phyloP scores from a whole-genome alignment of 2,797 vertebrate genomes.

The Diplodus puntazzo region DNA sequence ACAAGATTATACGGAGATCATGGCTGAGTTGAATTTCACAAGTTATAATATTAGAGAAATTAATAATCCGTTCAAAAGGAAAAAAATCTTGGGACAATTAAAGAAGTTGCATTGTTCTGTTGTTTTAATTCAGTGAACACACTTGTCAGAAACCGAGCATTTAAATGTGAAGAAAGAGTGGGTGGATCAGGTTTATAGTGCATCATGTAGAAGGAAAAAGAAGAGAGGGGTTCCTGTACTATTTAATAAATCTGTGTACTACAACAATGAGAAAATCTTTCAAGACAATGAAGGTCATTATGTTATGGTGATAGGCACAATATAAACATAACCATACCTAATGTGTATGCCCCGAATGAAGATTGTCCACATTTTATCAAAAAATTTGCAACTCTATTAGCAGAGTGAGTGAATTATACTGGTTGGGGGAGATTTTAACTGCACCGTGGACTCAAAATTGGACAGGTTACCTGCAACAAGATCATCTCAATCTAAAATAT shows the following conservation, averaged over 20 bases:
- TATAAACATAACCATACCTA: neutral
- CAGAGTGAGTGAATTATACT: neutral
- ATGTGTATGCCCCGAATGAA: conserved; percentile 7
- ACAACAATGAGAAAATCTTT: neutral
- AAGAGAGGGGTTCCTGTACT: conserved; percentile 15
- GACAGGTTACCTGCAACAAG: too few species aligned
- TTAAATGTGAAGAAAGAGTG: too few species aligned
- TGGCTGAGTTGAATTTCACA: neutral
- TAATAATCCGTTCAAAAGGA: too few species aligned
- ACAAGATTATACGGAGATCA: neutral
- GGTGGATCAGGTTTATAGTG: too few species aligned
- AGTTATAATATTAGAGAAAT: too few species aligned
- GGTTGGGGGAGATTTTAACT: neutral
- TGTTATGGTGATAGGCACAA: neutral
- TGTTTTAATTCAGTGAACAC: too few species aligned
- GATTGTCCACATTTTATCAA: neutral
- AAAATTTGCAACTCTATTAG: neutral
- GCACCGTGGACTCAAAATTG: too few species aligned
- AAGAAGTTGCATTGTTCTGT: too few species aligned
- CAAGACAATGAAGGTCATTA: neutral
- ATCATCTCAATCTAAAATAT: too few species aligned
- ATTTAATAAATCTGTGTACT: neutral
- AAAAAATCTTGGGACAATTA: too few species aligned
- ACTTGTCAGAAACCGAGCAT: too few species aligned
- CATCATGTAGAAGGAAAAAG: neutral